Evolutionary conservation across 2,797 vertebrate species (phyloP), one percentile per base, ranked within the genome.

Genomic region (Thalassophryne amazonica): DNA sequence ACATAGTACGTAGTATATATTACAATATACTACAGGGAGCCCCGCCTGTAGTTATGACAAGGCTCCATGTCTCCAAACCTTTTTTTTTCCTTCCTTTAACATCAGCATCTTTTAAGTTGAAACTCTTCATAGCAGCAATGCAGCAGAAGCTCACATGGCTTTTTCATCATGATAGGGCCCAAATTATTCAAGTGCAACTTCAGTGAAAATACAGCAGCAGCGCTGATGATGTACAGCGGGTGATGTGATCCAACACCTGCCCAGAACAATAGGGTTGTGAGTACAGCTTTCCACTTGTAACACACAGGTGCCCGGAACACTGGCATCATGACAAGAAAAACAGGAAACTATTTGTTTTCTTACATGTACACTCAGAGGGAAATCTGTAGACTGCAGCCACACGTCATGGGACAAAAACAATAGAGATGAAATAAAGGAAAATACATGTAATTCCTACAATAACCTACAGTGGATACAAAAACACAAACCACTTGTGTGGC

Each of bases 341-440:
- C 78, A 82, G 83, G 81, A 87, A 83, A 20, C 35, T 50, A 27
- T 71, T 84, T 63, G 64, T 59, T 65, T 67, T 50, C 31, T 3
- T 4, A 20, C 7, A 5, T 24, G 23, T 55, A n/a, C n/a, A n/a
- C n/a, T 20, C 38, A 18, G 48, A 38, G 54, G 58, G 52, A 45
- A 49, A 38, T 29, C 21, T 40, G 29, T 12, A 36, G 1, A 22
- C 39, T 14, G 45, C 13, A 38, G 37, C 36, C 17, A 43, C 27
- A 13, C 31, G 32, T 30, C 11, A 40, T n/a, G 2, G 33, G 40
- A 27, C 11, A 27, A 12, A 52, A n/a, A 18, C 25, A 42, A 7
- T 1, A 3, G 0, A 12, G 22, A 43, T 28, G 5, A 41, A 37
- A 62, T 21, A 32, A 27, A 56, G 38, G 21, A 25, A 59, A 58